Evolutionary conservation across 2,888 invertebrate species (phyloP).

Genomic region (Anarsia innoxiella): DNA sequence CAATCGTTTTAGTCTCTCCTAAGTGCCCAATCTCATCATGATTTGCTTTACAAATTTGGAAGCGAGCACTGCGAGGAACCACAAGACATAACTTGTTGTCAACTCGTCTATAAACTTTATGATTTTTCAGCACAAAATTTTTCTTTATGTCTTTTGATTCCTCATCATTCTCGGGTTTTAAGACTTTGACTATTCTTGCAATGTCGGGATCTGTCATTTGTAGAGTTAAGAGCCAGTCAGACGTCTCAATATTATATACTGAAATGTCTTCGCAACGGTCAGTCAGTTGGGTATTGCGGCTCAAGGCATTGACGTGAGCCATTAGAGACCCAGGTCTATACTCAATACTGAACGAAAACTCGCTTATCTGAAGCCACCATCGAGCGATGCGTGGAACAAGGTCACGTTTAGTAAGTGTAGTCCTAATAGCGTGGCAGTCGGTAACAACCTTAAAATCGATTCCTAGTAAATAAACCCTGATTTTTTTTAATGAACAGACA

Average conservation of each 20-base stretch:
- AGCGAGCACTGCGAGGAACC: conserved; percentile 27
- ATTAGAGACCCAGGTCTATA: conserved; percentile 28
- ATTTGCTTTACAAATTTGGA: conserved; percentile 28
- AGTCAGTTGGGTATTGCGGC: conserved; percentile 12
- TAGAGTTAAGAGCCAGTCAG: conserved; percentile 19
- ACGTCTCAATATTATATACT: conserved; percentile 1
- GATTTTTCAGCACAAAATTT: conserved; percentile 17
- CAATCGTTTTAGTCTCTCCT: conserved; percentile 32
- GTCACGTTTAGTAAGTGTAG: conserved; percentile 26
- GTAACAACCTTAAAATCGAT: conserved; percentile 18
- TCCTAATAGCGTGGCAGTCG: conserved; percentile 29
- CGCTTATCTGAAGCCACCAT: conserved; percentile 29
- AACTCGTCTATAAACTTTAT: conserved; percentile 11
- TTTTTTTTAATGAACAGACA: conserved; percentile 25
- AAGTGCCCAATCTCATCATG: conserved; percentile 45
- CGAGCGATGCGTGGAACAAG: conserved; percentile 28
- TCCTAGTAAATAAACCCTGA: conserved; percentile 27
- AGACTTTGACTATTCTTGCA: conserved; percentile 13
- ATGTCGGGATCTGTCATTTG: conserved; percentile 18
- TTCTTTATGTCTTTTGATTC: conserved; percentile 15
- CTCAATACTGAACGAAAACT: conserved; percentile 29
- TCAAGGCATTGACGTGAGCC: conserved; percentile 29
- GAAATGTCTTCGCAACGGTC: background rate
- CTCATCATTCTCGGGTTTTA: conserved; percentile 11
- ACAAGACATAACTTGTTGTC: conserved; percentile 23